These are phyloP conservation scores for Diaperis boleti DNA, from an alignment of 2,888 invertebrate species.

Conservation along the genomic window DNA sequence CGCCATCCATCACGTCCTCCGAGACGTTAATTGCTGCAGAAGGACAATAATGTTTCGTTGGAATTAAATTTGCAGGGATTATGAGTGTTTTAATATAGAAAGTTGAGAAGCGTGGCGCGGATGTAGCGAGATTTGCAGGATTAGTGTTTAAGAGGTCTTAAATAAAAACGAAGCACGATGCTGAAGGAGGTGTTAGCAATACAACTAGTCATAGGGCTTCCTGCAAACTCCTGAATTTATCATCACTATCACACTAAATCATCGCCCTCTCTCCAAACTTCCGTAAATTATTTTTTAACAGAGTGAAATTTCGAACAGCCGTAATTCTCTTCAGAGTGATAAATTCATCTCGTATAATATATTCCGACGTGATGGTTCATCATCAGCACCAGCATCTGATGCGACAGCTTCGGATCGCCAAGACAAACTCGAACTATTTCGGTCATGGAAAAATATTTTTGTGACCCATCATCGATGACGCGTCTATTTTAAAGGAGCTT, in stretches of 20 bases:
- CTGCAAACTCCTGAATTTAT: background rate
- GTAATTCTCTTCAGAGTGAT: constrained; percentile 18
- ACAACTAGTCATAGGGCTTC: too few relatives aligned
- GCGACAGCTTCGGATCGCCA: too few relatives aligned
- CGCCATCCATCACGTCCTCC: constrained; percentile 4
- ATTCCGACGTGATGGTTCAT: constrained; percentile 23
- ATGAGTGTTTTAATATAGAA: too few relatives aligned
- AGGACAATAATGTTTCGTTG: too few relatives aligned
- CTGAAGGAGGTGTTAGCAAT: too few relatives aligned
- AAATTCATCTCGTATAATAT: constrained; percentile 30
- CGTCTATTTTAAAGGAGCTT: constrained; percentile 3
- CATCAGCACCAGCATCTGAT: too few relatives aligned
- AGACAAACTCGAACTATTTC: too few relatives aligned
- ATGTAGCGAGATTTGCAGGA: too few relatives aligned
- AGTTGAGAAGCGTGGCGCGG: too few relatives aligned
- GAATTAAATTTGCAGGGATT: too few relatives aligned
- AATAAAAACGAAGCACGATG: too few relatives aligned
- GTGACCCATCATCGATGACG: constrained; percentile 12
- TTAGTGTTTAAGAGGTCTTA: too few relatives aligned
- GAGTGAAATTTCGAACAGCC: constrained; percentile 22
- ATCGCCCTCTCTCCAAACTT: constrained; percentile 1
- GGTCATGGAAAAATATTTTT: constrained; percentile 26
- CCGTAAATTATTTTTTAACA: constrained; percentile 30
- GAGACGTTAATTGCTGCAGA: constrained; percentile 11
- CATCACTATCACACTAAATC: constrained; percentile 8